phyloP scores from a whole-genome alignment of 2,888 invertebrate species.

The Drosophila gaucha region DNA sequence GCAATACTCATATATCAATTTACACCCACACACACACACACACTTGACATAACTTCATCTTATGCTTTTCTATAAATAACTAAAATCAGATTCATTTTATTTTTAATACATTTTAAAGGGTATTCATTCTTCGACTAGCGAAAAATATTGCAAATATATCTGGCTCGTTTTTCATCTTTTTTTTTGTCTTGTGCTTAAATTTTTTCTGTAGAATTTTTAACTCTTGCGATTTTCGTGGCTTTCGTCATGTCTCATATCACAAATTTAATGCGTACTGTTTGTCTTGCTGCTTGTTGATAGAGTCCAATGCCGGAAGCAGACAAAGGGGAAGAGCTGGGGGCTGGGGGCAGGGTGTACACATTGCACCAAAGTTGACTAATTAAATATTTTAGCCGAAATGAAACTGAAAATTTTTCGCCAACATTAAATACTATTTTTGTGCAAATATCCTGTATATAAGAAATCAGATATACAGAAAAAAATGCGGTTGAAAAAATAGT shows the following conservation, averaged over 20 bases:
- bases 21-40: too few species aligned
- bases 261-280: conserved; percentile 56
- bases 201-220: conserved; percentile 34
- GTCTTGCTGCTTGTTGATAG: conserved; percentile 50
- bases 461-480: background rate
- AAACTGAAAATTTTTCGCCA: conserved; percentile 53
- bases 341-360: background rate
- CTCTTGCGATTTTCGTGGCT: conserved; percentile 34
- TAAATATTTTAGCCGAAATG: conserved; percentile 71
- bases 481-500: too few species aligned
- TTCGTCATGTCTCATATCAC: conserved; percentile 47
- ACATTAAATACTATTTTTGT: conserved; percentile 50
- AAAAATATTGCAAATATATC: too few species aligned
- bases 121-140: background rate
- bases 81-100: too few species aligned
- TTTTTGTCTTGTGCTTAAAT: conserved; percentile 1
- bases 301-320: conserved; percentile 9
- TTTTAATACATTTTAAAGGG: too few species aligned
- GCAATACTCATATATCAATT: too few species aligned
- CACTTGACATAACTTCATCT: too few species aligned
- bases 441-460: background rate
- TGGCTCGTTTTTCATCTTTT: background rate
- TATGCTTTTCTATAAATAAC: background rate
- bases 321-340: background rate
- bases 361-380: conserved; percentile 53